Conservation (phyloP, 2,797 vertebrate species). For the Oreochromis mossambicus region DNA sequence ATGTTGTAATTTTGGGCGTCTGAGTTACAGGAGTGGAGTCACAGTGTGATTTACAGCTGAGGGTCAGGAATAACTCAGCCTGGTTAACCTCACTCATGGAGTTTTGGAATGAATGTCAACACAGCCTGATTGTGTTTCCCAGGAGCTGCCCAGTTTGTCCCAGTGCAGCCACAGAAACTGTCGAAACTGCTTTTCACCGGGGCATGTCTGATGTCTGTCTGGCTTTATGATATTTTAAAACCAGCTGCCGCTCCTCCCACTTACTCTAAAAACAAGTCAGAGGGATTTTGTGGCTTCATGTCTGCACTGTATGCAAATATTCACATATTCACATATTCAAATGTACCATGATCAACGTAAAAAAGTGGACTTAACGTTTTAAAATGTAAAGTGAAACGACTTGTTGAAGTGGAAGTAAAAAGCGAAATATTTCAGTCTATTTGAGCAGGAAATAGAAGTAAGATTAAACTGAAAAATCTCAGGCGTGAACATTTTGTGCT, state of each 20-base stretch:
- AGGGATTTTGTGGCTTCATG: not conserved
- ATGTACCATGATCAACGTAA: not conserved
- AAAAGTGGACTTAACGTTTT: not conserved
- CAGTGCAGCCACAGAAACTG: not conserved
- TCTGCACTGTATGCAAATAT: not conserved
- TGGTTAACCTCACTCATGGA: slow-evolving; percentile 18
- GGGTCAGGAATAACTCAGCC: slow-evolving; percentile 29
- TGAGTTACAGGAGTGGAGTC: not conserved
- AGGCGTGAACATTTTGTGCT: not conserved
- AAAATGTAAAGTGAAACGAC: not conserved
- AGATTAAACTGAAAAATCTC: not conserved
- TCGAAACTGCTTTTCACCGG: not conserved
- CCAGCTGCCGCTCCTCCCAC: not conserved
- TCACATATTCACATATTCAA: not conserved
- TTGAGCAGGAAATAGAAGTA: not conserved
- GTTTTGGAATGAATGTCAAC: not conserved
- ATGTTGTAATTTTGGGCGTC: not conserved
- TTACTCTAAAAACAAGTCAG: not conserved
- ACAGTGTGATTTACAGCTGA: slow-evolving; percentile 18
- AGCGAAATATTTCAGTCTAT: rapidly evolving
- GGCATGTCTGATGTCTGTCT: not conserved
- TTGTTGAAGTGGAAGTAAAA: not conserved
- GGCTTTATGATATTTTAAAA: not conserved
- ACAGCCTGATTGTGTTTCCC: not conserved
- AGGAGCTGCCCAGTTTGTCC: not conserved